Evolutionary conservation across 2,113 vertebrate genomes (phyloP).

Genomic region (Chloropsis hardwickii): DNA sequence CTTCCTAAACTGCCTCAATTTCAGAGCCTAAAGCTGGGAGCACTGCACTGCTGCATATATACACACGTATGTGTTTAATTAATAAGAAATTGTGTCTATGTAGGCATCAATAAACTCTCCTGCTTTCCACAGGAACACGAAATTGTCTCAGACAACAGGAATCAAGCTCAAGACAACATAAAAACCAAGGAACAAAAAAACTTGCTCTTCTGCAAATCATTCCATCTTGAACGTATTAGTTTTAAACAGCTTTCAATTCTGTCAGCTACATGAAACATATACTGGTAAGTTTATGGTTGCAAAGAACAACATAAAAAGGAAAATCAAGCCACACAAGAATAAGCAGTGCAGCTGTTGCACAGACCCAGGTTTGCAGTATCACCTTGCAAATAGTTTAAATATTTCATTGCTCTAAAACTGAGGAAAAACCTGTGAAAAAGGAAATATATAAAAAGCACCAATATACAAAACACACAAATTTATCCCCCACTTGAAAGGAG

Average conservation of each 20-base stretch:
- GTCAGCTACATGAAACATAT: background rate
- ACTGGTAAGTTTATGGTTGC: slow-evolving; percentile 10
- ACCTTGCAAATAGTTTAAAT: slow-evolving; percentile 66
- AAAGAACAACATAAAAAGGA: slow-evolving; percentile 59
- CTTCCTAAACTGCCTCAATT: background rate
- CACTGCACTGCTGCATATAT: background rate
- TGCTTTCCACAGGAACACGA: background rate
- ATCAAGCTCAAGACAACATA: background rate
- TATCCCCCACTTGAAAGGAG: background rate
- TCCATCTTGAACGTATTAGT: background rate
- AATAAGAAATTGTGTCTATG: background rate
- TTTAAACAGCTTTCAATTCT: slow-evolving; percentile 8
- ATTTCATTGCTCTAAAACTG: slow-evolving; percentile 65
- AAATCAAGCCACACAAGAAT: slow-evolving; percentile 48
- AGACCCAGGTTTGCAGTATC: slow-evolving; percentile 45
- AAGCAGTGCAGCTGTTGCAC: slow-evolving; percentile 58
- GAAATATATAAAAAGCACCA: background rate
- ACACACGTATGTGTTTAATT: background rate
- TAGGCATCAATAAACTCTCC: background rate
- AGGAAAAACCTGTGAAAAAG: slow-evolving; percentile 26
- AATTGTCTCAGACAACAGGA: background rate
- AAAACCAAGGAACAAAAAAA: background rate
- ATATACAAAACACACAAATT: background rate
- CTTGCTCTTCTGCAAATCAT: background rate
- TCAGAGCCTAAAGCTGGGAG: background rate